Percentiles rank a stretch among this genome's conserved stretches.
Evolutionary conservation across 2,113 vertebrate species (phyloP).

Genomic region (Abramis brama): DNA sequence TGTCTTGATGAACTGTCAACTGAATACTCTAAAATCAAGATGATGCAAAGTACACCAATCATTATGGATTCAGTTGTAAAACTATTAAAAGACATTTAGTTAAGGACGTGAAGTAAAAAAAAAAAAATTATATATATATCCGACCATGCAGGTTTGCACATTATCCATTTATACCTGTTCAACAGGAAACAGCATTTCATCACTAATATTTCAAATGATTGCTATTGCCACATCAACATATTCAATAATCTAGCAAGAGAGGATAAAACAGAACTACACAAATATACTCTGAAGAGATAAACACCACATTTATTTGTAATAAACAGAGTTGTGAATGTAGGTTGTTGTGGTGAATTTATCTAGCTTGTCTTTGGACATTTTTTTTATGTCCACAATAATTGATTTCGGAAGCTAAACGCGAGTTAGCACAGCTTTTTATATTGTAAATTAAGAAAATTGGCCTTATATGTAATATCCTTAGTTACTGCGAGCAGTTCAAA

Average conservation of each 20-base stretch:
- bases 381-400: neutral
- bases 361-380: neutral
- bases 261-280: conserved; percentile 29
- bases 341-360: neutral
- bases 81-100: conserved; percentile 17
- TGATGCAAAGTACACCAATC: conserved; percentile 4
- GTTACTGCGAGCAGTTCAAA: neutral
- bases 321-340: conserved; percentile 4
- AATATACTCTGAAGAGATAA: conserved; percentile 46
- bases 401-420: neutral
- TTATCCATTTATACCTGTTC: conserved; percentile 53
- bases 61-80: neutral
- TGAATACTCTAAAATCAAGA: conserved; percentile 36
- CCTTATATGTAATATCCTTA: neutral
- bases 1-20: conserved; percentile 42
- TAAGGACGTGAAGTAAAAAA: conserved; percentile 20
- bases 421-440: neutral
- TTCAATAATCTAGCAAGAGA: conserved; percentile 24
- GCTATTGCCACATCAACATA: conserved; percentile 47
- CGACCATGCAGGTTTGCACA: conserved; percentile 49
- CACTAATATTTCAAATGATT: conserved; percentile 45
- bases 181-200: conserved; percentile 53
- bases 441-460: neutral
- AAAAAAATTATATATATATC: conserved; percentile 24
- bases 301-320: neutral